Base-by-base conservation (phyloP, 2,113 vertebrate genomes). In the Uria lomvia region DNA sequence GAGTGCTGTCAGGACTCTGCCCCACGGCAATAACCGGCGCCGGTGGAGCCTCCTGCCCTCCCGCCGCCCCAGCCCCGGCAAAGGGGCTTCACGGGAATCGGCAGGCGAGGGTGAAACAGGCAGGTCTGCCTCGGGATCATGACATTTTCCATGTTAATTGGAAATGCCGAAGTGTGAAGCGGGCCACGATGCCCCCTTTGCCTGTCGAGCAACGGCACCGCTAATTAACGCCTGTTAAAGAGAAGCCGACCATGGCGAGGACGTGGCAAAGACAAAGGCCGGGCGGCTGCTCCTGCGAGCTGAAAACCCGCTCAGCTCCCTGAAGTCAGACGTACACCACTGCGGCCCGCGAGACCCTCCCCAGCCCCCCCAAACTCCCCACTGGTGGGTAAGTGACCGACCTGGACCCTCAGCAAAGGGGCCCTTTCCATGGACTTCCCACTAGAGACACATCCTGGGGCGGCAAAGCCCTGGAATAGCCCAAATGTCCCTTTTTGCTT, bases 51-150 rank as follows among this genome's bases (percentile, higher is more conserved):
- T 60, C 53, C 59, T 45, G 67, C 52, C 34, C 34, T 45, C 38
- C 59, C 4, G 24, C 42, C 0, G 2, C 14, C 77, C 36, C 9
- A 0, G 34, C 34, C 36, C 26, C 20, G 1, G 18, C 3, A 0
- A 34, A 60, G 0, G 5, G 47, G 14, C 49, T 72, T 36, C 43
- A 3, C n/a, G 27, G 76, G 62, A 34, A 34, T 3, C 8, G 9
- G 50, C 36, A 81, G 72, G 34, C 0, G 9, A 79, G 53, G 56
- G 47, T 58, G 78, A 43, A 62, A 38, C 36, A 15, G 80, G 17
- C 24, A 42, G 63, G 5, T 36, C 68, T 73, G 89, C 80, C 72
- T 49, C 0, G 0, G 43, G 47, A 43, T 9, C 1, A 0, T 15
- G 34, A 21, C 42, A 42, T 43, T 50, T 23, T 9, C 63, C 52